Base-by-base conservation (phyloP, 2,888 invertebrate genomes). In the Noctua comes region DNA sequence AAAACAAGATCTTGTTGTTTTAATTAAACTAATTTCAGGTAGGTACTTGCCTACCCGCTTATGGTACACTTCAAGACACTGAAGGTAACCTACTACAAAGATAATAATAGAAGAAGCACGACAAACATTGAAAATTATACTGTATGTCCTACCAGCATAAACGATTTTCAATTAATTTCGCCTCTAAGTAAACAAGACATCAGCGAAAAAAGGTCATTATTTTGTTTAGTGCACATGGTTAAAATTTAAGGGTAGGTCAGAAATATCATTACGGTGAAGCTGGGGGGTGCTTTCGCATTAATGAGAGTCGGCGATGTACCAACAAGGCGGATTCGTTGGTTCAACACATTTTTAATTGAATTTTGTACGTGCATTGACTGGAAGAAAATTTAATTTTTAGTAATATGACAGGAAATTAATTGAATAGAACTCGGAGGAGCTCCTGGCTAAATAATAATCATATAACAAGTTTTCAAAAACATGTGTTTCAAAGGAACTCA, bases 271-370 rank as follows among this genome's bases (percentile, higher is more conserved):
- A 88, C 75, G 86, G 54, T 40, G 74, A 66, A 66, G 65, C 68
- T 62, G 65, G 79, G 24, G 57, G 85, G 81, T 91, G 91, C 69
- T 87, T 74, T 69, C 80, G 91, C 91, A 91, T 91, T 91, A 91
- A 91, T 91, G 91, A 91, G 90, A 73, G 64, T 31, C 69, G n/a
- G 57, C 74, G 68, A 54, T 48, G 66, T 66, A 65, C 62, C 36
- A 70, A 68, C 77, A 70, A 43, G 59, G 72, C 48, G 24, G 57
- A 65, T 77, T 75, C 73, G 83, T 76, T 80, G 54, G 57, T 46
- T 77, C 72, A 80, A 85, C 79, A 81, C 54, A 76, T 78, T 84
- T 81, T 73, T 85, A 83, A 88, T 88, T 83, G 69, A 77, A 85
- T 82, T 86, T 83, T 69, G 51, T 68, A 79, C 66, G 57, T 57